Percentiles rank a stretch among this genome's conserved stretches.
Evolutionary conservation across 1,140 invertebrate genomes (phyloP).

Genomic region (Asobara japonica): DNA sequence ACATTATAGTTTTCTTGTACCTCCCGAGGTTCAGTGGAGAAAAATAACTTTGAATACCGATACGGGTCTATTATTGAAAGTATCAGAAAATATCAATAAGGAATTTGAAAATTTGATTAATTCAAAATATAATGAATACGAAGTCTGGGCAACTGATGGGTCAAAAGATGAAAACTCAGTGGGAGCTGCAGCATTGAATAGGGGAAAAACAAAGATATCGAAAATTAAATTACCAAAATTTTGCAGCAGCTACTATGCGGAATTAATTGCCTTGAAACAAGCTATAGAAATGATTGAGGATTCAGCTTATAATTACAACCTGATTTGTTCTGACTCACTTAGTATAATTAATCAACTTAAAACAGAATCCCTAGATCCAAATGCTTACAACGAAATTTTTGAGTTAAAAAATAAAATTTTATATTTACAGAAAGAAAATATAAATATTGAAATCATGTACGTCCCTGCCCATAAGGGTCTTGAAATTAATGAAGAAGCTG

Average conservation of each 20-base stretch:
- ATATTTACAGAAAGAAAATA: neutral
- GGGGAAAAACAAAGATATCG: neutral
- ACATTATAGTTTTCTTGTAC: neutral
- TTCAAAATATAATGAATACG: neutral
- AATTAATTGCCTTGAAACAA: neutral
- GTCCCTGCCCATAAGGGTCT: neutral
- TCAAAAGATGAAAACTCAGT: neutral
- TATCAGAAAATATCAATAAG: neutral
- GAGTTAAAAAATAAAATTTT: neutral
- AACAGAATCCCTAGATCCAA: neutral
- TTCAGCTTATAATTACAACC: neutral
- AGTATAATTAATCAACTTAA: neutral
- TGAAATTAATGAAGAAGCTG: neutral
- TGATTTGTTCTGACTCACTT: neutral
- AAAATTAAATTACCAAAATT: neutral
- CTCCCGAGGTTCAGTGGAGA: neutral
- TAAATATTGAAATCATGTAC: neutral
- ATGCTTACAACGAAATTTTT: neutral
- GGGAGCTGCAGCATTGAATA: neutral
- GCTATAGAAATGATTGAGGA: neutral
- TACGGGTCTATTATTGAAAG: neutral
- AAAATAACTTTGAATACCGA: neutral
- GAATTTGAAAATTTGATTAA: neutral
- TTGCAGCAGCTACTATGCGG: neutral
- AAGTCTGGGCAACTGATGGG: constrained; percentile 6